A percentile compares a stretch with the other conserved stretches of the same genome.
phyloP scores from a whole-genome alignment of 2,888 invertebrate genomes.

The Melieria picta region DNA sequence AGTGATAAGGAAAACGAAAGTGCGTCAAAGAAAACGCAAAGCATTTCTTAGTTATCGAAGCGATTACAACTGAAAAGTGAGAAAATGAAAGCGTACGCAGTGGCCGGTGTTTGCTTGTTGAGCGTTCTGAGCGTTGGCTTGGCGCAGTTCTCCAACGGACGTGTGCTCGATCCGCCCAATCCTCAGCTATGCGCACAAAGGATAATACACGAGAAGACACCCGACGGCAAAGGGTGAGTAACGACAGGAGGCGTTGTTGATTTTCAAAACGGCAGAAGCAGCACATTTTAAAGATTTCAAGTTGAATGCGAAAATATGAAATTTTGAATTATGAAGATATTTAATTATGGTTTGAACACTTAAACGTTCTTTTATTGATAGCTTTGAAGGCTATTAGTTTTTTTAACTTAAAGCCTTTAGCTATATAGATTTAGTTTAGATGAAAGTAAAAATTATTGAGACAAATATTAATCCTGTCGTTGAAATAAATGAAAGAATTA shows the following conservation, averaged over 20 bases:
- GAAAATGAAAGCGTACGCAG: slow-evolving; percentile 63
- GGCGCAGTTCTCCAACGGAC: slow-evolving; percentile 81
- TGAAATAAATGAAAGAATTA: too few species aligned
- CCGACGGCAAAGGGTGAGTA: slow-evolving; percentile 74
- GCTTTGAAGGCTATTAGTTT: too few species aligned
- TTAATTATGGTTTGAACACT: too few species aligned
- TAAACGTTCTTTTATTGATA: too few species aligned
- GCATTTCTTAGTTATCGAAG: slow-evolving; percentile 17
- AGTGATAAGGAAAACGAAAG: slow-evolving; percentile 49
- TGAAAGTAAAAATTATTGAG: too few species aligned
- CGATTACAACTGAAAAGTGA: slow-evolving; percentile 18
- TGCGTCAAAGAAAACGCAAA: slow-evolving; percentile 38
- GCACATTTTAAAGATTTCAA: not conserved
- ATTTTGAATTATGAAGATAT: too few species aligned
- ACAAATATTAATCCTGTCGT: too few species aligned
- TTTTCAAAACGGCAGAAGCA: not conserved
- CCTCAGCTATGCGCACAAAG: slow-evolving; percentile 81
- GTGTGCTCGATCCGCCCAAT: slow-evolving; percentile 82
- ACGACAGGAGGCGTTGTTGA: not conserved
- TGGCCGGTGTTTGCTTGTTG: slow-evolving; percentile 66
- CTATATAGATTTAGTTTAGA: too few species aligned
- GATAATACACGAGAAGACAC: slow-evolving; percentile 75
- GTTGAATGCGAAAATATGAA: too few species aligned
- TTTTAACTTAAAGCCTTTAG: too few species aligned
- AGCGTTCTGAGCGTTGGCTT: slow-evolving; percentile 60